Conservation (phyloP, 2,113 vertebrate genomes). For the Acanthisitta chloris region DNA sequence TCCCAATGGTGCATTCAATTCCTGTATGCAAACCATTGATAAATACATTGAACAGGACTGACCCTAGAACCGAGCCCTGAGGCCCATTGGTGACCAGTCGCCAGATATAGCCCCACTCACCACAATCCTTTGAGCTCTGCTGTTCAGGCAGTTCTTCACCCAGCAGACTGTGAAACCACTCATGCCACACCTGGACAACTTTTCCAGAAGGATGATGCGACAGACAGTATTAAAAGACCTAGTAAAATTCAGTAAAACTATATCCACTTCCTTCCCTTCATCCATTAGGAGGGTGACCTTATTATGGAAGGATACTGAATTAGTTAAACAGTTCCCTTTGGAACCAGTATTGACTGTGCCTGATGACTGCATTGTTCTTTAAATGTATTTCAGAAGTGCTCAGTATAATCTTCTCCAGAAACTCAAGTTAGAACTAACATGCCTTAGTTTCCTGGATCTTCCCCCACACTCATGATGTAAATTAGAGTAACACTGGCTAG, state of each 20-base stretch:
- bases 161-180: fast-evolving
- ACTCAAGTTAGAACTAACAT: neutral
- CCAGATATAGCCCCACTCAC: neutral
- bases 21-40: neutral
- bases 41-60: neutral
- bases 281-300: neutral
- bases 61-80: neutral
- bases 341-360: neutral
- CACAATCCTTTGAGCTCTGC: neutral
- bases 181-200: neutral
- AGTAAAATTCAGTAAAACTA: neutral
- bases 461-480: neutral
- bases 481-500: neutral
- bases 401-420: neutral
- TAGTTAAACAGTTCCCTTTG: neutral
- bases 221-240: neutral
- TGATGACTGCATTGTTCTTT: neutral
- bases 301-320: neutral
- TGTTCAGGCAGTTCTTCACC: neutral
- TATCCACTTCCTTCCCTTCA: neutral
- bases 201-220: neutral
- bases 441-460: neutral
- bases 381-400: neutral
- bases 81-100: fast-evolving
- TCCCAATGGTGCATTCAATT: neutral